Conservation (phyloP, 1,140 invertebrate genomes). For the Argopecten irradians region DNA sequence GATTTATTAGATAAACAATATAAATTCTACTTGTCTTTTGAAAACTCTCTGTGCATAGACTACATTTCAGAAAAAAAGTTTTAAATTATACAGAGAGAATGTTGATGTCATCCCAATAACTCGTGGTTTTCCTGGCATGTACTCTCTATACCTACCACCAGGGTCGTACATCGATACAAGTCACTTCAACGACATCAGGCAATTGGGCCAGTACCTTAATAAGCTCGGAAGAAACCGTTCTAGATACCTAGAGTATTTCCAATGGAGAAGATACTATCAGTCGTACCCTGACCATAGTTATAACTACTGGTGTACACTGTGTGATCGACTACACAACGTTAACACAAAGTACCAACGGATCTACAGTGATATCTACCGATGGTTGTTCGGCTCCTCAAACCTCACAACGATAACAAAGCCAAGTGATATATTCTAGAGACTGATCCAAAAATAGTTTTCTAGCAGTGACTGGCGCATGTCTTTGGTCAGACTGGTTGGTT, state of each 20-base stretch:
- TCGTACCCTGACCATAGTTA: neutral
- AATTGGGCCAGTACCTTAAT: constrained; percentile 79
- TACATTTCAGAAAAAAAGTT: constrained; percentile 93
- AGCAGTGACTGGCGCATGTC: no score
- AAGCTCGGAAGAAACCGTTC: constrained; percentile 73
- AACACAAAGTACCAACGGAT: neutral
- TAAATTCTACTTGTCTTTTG: constrained; percentile 76
- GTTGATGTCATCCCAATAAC: constrained; percentile 83
- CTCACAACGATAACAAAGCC: neutral
- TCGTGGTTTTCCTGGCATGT: constrained; percentile 81
- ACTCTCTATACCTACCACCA: constrained; percentile 80
- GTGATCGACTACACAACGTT: neutral
- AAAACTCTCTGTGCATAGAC: constrained; percentile 95
- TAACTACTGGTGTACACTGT: neutral
- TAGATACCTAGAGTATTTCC: constrained; percentile 63
- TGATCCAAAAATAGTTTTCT: no score
- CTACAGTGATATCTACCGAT: neutral
- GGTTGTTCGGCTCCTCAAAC: neutral
- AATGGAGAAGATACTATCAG: constrained; percentile 63
- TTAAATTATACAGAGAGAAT: constrained; percentile 78
- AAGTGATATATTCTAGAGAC: no score
- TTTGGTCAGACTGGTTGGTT: no score
- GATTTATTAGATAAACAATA: constrained; percentile 63
- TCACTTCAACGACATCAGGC: constrained; percentile 77
- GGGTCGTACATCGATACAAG: constrained; percentile 82